Base-by-base conservation (phyloP, 2,113 vertebrate species). In the Empidonax traillii region DNA sequence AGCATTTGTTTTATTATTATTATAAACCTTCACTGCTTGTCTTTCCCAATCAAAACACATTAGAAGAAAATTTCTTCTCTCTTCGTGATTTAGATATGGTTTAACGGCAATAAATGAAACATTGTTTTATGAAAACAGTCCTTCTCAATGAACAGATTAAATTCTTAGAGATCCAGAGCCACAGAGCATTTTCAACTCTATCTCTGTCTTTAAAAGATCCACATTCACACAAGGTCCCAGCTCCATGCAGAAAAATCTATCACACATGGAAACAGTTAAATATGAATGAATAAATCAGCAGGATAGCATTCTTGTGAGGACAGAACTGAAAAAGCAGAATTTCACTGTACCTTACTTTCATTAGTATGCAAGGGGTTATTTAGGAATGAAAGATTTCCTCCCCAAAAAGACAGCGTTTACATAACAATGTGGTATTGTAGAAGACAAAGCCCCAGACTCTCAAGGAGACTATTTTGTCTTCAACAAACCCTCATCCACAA, bases 1-100 rank as follows among this genome's bases (percentile, higher is more conserved):
- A 76, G 15, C 71, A 49, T 92, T 93, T 95, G 69, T 81, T 84
- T 92, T 85, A 74, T 72, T 87, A 41, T 77, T 82, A 85, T 61
- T 65, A 21, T 89, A 93, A 97, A 83, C 41, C 92, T 96, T 73
- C 52, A 69, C 16, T 96, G 20, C n/a, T 51, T 87, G 52, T 21
- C 16, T 65, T 96, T 62, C 80, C 44, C 43, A 89, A 49, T 79
- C 82, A 96, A 85, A 91, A 90, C 46, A 87, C 23, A 86, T 62
- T 84, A 85, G 35, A 51, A 61, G 28, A 86, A 68, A 73, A 74
- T 68, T 65, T 61, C 28, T 69, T 72, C 35, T 71, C 75, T 69
- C 49, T 51, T 82, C 3, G 5, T 66, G 25, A 68, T 66, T 82
- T 87, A 91, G 52, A 76, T 63, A 82, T 9, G 24, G n/a, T 46